phyloP scores from a whole-genome alignment of 2,113 vertebrate species.

The Puntigrus tetrazona region DNA sequence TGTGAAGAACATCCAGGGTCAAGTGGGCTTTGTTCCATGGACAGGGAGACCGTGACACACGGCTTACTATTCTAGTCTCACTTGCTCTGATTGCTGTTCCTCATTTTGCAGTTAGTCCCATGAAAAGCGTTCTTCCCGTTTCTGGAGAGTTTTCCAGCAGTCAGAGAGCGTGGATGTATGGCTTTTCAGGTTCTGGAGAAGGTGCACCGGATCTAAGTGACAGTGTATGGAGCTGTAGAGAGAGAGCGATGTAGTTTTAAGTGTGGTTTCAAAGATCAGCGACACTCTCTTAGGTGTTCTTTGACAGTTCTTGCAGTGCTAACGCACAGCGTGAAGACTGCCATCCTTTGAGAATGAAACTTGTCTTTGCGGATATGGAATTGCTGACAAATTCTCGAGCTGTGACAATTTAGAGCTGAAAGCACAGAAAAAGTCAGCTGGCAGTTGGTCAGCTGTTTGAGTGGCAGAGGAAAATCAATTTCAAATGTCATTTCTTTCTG shows the following conservation, averaged over 20 bases:
- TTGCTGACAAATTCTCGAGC: slow-evolving; percentile 8
- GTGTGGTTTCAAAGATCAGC: background rate
- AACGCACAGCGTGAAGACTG: background rate
- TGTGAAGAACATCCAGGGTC: background rate
- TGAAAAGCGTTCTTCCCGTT: background rate
- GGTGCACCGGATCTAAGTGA: background rate
- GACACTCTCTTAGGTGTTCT: background rate
- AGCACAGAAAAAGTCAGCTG: slow-evolving; percentile 25
- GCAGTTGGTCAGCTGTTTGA: slow-evolving; percentile 1
- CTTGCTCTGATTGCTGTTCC: background rate
- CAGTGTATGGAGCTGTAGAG: background rate
- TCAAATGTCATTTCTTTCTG: slow-evolving; percentile 26
- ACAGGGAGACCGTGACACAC: background rate
- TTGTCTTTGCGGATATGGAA: background rate
- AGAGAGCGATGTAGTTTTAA: background rate
- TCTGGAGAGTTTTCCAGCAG: background rate
- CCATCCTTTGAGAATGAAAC: background rate
- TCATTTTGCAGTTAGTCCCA: background rate
- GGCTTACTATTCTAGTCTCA: background rate
- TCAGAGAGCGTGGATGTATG: background rate
- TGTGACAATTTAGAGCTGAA: background rate
- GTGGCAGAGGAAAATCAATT: slow-evolving; percentile 24
- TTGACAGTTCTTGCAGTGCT: background rate
- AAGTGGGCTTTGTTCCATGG: background rate
- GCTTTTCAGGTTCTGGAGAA: background rate